Conservation (phyloP, 1,140 invertebrate genomes). For the Lordiphosa mommai region DNA sequence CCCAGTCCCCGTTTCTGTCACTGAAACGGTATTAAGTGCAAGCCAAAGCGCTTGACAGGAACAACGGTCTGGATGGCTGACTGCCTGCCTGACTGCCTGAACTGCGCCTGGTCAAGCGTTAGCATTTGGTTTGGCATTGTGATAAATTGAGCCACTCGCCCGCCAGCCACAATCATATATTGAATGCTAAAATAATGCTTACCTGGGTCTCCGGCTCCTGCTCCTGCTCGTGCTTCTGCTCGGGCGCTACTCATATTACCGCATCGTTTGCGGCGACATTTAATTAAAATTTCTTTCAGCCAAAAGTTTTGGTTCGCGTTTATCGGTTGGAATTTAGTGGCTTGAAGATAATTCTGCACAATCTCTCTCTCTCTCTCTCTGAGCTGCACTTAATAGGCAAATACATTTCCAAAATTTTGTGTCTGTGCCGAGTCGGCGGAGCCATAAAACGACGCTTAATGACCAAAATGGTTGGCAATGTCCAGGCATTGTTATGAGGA, state of each 20-base stretch:
- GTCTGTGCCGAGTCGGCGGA: neutral
- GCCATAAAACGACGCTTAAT: slow-evolving; percentile 68
- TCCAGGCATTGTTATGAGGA: slow-evolving; percentile 18
- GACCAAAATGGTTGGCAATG: slow-evolving; percentile 31
- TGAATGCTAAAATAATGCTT: slow-evolving; percentile 73
- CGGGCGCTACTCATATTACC: slow-evolving; percentile 55
- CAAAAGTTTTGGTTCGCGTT: slow-evolving; percentile 45
- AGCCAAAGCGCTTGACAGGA: slow-evolving; percentile 57
- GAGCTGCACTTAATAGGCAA: slow-evolving; percentile 61
- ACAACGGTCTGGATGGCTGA: slow-evolving; percentile 9
- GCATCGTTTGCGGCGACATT: slow-evolving; percentile 75
- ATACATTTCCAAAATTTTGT: slow-evolving; percentile 4
- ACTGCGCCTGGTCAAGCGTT: slow-evolving; percentile 39
- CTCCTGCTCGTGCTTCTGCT: slow-evolving; percentile 6
- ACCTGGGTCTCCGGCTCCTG: slow-evolving; percentile 17
- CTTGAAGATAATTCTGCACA: slow-evolving; percentile 65
- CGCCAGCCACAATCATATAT: slow-evolving; percentile 69
- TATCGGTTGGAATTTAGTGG: slow-evolving; percentile 72
- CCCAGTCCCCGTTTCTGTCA: slow-evolving; percentile 1
- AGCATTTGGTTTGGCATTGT: slow-evolving; percentile 40
- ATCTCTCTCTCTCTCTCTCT: slow-evolving; percentile 21
- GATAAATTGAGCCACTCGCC: slow-evolving; percentile 69
- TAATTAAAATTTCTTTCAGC: slow-evolving; percentile 74
- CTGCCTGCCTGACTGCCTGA: slow-evolving; percentile 5
- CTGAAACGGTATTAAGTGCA: slow-evolving; percentile 65